Evolutionary conservation across 1,140 invertebrate genomes (phyloP), one percentile per base, ranked within the genome.

Genomic region (Ceratoteleas bidentatus): DNA sequence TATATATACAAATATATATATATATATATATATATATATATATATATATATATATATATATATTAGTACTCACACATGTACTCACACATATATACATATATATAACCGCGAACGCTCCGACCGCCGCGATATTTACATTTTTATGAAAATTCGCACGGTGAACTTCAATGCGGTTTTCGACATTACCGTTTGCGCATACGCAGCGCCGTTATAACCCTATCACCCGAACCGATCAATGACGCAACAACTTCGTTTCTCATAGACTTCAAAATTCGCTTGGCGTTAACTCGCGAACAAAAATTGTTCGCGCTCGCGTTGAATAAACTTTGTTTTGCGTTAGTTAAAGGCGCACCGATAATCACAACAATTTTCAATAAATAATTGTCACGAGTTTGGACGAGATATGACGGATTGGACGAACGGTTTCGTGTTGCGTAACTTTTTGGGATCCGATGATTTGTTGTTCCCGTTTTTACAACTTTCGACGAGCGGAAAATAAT

Each of bases 141-240:
- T 78, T 83, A 75, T 78, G 68, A 78, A 75, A 79, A 79, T 79
- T 65, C 57, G 50, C 65, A 72, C 70, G 52, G 57, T 32, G 58
- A 83, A 83, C 70, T 83, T 76, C 75, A 79, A 83, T 83, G 81
- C 81, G 76, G 81, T 83, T 83, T 83, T 83, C 66, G 75, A 78
- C 81, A 75, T 79, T 72, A 68, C 64, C 69, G 69, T 78, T 83
- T 79, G 81, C 81, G 81, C 81, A 83, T 79, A 79, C 81, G 81
- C 81, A 72, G 81, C 75, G 47, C 75, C 70, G 70, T 83, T 83
- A 79, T 83, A 83, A 79, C 81, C 70, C 75, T 79, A 83, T 83
- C 81, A 79, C 61, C 75, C 70, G 52, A 83, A 79, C 81, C 81
- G 81, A 83, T 83, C 81, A 75, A 83, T 83, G 81, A 83, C 75